Evolutionary conservation across 1,140 invertebrate species (phyloP).

Genomic region (Lepidostoma basale): DNA sequence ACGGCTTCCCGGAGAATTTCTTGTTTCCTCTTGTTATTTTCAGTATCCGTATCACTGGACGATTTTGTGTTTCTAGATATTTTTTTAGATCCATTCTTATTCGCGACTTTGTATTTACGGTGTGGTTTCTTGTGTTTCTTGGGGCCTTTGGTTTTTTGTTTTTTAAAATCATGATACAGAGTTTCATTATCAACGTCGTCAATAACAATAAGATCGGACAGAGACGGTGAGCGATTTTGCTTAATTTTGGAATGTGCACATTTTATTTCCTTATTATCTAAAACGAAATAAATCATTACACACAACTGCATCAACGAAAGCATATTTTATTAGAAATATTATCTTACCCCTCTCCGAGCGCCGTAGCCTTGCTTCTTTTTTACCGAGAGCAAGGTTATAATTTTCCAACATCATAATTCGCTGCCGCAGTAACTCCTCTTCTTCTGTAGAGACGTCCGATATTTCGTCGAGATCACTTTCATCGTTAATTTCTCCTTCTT

Average conservation of each 20-base stretch:
- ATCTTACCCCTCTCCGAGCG: not conserved
- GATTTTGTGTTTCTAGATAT: not conserved
- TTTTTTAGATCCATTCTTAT: too few species aligned
- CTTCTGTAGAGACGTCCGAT: slow-evolving; percentile 27
- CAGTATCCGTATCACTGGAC: slow-evolving; percentile 23
- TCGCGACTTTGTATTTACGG: too few species aligned
- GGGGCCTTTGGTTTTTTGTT: not conserved
- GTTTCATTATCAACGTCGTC: not conserved
- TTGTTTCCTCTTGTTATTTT: slow-evolving; percentile 1
- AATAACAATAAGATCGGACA: slow-evolving; percentile 7
- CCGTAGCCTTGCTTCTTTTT: slow-evolving; percentile 26
- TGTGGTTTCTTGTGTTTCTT: slow-evolving; percentile 7
- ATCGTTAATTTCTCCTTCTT: slow-evolving; percentile 37
- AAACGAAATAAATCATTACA: not conserved
- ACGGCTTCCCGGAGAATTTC: slow-evolving; percentile 22
- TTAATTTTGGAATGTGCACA: not conserved
- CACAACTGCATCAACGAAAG: too few species aligned
- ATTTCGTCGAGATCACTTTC: slow-evolving; percentile 28
- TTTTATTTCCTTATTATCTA: not conserved
- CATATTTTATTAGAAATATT: not conserved
- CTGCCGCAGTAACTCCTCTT: slow-evolving; percentile 23
- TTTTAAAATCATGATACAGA: not conserved
- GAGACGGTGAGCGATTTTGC: not conserved
- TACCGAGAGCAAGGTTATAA: slow-evolving; percentile 22
- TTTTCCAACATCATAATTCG: slow-evolving; percentile 32